Conservation (phyloP, 2,888 invertebrate genomes). For the Hyposoter dolosus region DNA sequence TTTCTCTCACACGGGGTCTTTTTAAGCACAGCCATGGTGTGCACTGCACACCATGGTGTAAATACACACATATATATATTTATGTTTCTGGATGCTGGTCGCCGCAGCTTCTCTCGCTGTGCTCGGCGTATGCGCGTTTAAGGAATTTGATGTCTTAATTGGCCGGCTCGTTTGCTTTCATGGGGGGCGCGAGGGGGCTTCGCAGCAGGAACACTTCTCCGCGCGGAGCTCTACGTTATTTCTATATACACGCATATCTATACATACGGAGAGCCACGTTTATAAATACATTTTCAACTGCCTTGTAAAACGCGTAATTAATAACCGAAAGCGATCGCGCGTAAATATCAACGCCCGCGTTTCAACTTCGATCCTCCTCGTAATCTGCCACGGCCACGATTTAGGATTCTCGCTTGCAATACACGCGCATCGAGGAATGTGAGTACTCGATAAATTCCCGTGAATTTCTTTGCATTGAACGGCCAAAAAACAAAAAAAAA, state of each 20-base stretch:
- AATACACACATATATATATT: conserved; percentile 16
- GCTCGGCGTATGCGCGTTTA: conserved; percentile 71
- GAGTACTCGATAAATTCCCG: not conserved
- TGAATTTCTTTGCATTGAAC: not conserved
- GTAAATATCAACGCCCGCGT: conserved; percentile 28
- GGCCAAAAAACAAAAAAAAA: not conserved
- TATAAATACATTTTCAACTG: conserved; percentile 29
- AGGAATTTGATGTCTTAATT: conserved; percentile 83
- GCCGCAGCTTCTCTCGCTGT: conserved; percentile 50
- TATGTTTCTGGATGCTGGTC: conserved; percentile 45
- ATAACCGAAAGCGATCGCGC: conserved; percentile 58
- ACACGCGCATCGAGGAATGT: not conserved
- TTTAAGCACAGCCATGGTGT: conserved; percentile 32
- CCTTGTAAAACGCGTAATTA: conserved; percentile 60
- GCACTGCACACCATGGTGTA: conserved; percentile 15
- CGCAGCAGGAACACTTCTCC: conserved; percentile 55
- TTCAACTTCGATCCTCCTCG: conserved; percentile 30
- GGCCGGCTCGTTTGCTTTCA: conserved; percentile 75
- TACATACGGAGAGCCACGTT: conserved; percentile 11
- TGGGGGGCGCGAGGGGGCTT: conserved; percentile 41
- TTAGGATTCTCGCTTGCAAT: conserved; percentile 9
- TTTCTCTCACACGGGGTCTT: conserved; percentile 62
- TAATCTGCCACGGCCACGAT: conserved; percentile 50
- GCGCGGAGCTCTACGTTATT: conserved; percentile 25
- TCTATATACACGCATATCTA: conserved; percentile 14